Evolutionary conservation across 2,797 vertebrate genomes (phyloP).

Genomic region (Melanotaenia maccullochi): DNA sequence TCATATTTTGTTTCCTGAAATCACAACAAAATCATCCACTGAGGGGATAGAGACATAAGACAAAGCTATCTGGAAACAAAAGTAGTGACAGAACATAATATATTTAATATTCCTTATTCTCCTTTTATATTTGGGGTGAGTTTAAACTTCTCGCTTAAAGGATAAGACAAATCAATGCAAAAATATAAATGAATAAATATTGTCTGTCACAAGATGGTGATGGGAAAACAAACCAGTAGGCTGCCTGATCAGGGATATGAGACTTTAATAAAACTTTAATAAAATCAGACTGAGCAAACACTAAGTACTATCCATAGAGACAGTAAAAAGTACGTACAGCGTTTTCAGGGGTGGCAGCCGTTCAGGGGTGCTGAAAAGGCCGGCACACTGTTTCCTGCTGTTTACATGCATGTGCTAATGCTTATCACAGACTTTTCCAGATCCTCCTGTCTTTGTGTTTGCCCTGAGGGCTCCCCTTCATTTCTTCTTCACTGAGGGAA

Average conservation of each 20-base stretch:
- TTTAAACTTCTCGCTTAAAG: slow-evolving; percentile 26
- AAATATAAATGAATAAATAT: no score
- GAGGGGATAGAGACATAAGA: slow-evolving; percentile 29
- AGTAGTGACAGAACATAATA: slow-evolving; percentile 33
- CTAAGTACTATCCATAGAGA: background rate
- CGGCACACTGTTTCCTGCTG: slow-evolving; percentile 27
- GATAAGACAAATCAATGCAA: background rate
- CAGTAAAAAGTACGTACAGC: background rate
- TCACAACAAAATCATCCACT: slow-evolving; percentile 47
- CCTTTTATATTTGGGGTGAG: slow-evolving; percentile 24
- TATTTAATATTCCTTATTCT: slow-evolving; percentile 22
- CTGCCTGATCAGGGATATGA: no score
- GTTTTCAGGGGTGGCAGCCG: slow-evolving; percentile 7
- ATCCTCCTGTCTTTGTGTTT: slow-evolving; percentile 67
- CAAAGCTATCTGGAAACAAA: slow-evolving; percentile 41
- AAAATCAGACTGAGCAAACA: no score
- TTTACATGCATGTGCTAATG: slow-evolving; percentile 51
- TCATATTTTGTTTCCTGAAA: slow-evolving; percentile 61
- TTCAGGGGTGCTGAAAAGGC: slow-evolving; percentile 50
- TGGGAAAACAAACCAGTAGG: no score
- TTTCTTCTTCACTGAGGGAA: slow-evolving; percentile 71
- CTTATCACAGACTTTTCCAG: slow-evolving; percentile 53
- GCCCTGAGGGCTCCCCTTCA: slow-evolving; percentile 70
- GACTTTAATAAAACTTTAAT: no score
- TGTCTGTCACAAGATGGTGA: no score